Evolutionary conservation across 1,140 invertebrate species (phyloP), one percentile per base, ranked within the genome.

Genomic region (Drosophila aff.): DNA sequence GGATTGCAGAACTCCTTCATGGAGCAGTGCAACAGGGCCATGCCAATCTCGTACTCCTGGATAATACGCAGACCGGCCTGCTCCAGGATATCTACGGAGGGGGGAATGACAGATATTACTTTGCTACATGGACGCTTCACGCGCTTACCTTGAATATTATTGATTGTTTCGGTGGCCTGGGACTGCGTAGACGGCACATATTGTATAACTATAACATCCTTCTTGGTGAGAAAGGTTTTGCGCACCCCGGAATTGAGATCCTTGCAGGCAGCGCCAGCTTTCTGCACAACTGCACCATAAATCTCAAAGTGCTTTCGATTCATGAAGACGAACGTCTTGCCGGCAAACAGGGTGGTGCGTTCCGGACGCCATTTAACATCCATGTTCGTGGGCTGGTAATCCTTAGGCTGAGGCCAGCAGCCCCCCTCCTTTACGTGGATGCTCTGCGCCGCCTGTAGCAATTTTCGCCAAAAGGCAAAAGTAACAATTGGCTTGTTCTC

Each of bases 1-100:
- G 96, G 95, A 93, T 96, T 96, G 80, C 96, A 96, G 76, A 95
- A 95, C 76, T 94, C 95, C 47, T 94, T 93, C 36, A 92, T 93
- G 2, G 95, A 95, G 85, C 94, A 95, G 73, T 95, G 94, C 15
- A 96, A 82, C 66, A 96, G 94, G 21, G 96, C 95, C 46, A 95
- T 93, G 11, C 95, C 95, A 66, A 96, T 95, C 84, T 96, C 96
- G 10, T 94, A 94, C 92, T 96, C 95, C 53, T 95, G 94, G 66
- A 96, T 94, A 43, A 95, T 80, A 60, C 95, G 94, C 69, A 94
- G 94, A 3, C 92, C 93, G 61, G 93, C 93, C 38, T 76, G 92
- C 66, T 94, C 94, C 64, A 95, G 84, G 63, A 93, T 93, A 33
- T 92, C 93, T 82, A 92, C 1, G 68, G 69, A 75, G 71, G 10